A percentile compares a stretch with the other conserved stretches of the same genome.
Conservation (phyloP, 2,888 invertebrate species). For the Diplazon laetatorius region DNA sequence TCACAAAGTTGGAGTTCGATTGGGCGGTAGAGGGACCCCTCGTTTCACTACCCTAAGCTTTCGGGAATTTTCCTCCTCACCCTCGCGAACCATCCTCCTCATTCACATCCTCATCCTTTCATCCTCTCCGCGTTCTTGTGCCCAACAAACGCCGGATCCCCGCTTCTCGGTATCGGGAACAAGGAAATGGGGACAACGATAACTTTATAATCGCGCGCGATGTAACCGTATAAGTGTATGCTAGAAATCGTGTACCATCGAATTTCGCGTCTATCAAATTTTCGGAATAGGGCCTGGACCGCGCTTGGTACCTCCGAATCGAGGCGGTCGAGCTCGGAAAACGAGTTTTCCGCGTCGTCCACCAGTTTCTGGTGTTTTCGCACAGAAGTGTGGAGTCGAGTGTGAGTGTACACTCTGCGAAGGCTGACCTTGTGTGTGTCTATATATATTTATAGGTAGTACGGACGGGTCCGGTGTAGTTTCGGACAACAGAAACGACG, state of each 20-base stretch:
- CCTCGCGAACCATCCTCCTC: neutral
- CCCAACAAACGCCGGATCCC: slow-evolving; percentile 32
- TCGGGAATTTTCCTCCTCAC: slow-evolving; percentile 14
- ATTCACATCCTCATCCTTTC: slow-evolving; percentile 41
- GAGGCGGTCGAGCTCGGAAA: slow-evolving; percentile 28
- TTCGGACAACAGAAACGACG: slow-evolving; percentile 60
- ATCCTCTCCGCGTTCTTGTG: slow-evolving; percentile 30
- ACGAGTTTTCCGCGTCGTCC: slow-evolving; percentile 47
- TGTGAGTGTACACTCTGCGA: slow-evolving; percentile 31
- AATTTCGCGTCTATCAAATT: slow-evolving; percentile 52
- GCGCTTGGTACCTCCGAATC: slow-evolving; percentile 20
- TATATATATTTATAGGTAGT: slow-evolving; percentile 45
- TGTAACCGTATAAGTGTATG: slow-evolving; percentile 15
- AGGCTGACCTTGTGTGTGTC: slow-evolving; percentile 8
- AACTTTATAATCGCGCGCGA: too few species aligned
- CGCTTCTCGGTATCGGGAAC: slow-evolving; percentile 13
- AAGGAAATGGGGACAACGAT: slow-evolving; percentile 25
- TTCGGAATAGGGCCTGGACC: slow-evolving; percentile 16
- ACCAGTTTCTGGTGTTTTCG: slow-evolving; percentile 11
- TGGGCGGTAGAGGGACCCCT: slow-evolving; percentile 62
- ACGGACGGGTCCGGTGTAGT: slow-evolving; percentile 43
- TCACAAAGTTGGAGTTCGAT: slow-evolving; percentile 76
- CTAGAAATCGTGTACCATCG: slow-evolving; percentile 20
- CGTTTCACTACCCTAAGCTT: slow-evolving; percentile 39
- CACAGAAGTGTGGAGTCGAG: slow-evolving; percentile 24